These are phyloP conservation scores for Helicoverpa zea DNA, from an alignment of 1,140 invertebrate species.

Conservation along the genomic window DNA sequence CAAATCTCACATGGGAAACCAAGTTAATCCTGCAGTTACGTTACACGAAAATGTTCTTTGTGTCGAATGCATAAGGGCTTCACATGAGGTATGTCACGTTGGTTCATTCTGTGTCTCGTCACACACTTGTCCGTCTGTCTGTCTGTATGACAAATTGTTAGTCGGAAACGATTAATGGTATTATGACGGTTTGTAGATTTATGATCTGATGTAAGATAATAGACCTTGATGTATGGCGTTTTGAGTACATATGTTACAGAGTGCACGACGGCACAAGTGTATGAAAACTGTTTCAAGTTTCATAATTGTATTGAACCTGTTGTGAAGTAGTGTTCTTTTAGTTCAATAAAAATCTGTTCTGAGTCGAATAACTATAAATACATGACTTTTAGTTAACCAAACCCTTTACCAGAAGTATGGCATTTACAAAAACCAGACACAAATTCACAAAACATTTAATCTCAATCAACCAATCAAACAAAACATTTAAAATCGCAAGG, in stretches of 20 bases:
- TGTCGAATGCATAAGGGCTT: slow-evolving; percentile 30
- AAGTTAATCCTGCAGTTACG: slow-evolving; percentile 13
- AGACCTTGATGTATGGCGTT: slow-evolving; percentile 53
- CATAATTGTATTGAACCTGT: too few species aligned
- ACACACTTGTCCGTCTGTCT: slow-evolving; percentile 65
- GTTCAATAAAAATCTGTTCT: too few species aligned
- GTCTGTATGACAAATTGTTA: slow-evolving; percentile 72
- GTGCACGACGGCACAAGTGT: background rate
- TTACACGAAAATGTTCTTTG: slow-evolving; percentile 51
- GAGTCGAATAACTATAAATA: too few species aligned
- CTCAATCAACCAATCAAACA: background rate
- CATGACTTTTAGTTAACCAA: too few species aligned
- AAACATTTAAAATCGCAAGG: background rate
- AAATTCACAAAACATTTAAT: too few species aligned
- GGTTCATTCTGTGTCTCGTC: slow-evolving; percentile 61
- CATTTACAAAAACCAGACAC: too few species aligned
- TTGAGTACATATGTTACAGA: background rate
- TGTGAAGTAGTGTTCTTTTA: too few species aligned
- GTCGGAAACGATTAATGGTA: slow-evolving; percentile 67
- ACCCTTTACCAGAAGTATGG: too few species aligned
- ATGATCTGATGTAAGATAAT: slow-evolving; percentile 59
- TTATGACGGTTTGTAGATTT: slow-evolving; percentile 61
- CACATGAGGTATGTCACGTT: slow-evolving; percentile 2
- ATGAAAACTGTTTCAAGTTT: background rate
- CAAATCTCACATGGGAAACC: background rate